Conservation (phyloP, 2,113 vertebrate genomes). For the Steatornis caripensis region DNA sequence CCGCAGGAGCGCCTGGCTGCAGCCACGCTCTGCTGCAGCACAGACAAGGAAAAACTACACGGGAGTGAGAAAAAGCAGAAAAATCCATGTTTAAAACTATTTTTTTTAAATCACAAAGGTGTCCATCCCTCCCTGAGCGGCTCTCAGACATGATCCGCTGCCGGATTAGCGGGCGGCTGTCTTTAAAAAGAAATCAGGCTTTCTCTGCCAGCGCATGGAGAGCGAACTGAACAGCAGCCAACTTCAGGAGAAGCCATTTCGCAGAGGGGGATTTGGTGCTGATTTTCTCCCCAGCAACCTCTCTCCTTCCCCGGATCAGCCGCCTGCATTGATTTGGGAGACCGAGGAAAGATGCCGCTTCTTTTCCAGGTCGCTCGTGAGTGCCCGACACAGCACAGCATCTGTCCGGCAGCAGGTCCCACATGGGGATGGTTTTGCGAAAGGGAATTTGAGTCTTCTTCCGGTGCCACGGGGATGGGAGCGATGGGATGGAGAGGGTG, state of each 20-base stretch:
- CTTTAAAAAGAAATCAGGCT: neutral
- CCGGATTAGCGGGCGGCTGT: neutral
- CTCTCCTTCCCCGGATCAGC: neutral
- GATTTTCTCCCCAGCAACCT: neutral
- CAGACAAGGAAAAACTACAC: neutral
- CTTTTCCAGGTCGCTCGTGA: neutral
- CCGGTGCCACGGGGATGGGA: neutral
- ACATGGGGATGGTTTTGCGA: rapidly evolving
- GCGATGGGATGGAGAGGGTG: neutral
- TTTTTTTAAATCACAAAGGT: neutral
- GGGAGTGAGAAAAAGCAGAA: neutral
- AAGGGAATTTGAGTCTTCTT: neutral
- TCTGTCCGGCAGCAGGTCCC: neutral
- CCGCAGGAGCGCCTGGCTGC: neutral
- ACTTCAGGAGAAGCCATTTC: conserved; percentile 25
- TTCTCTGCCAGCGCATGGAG: neutral
- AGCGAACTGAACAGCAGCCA: neutral
- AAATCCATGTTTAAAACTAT: neutral
- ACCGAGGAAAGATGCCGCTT: neutral
- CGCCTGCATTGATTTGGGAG: neutral
- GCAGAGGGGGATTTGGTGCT: neutral
- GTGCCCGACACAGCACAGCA: neutral
- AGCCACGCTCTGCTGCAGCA: neutral
- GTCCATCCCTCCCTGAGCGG: neutral
- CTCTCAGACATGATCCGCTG: neutral